Percentiles rank a stretch among this genome's conserved stretches.
These are phyloP conservation scores for Siniperca scherzeri DNA, from an alignment of 2,797 vertebrate genomes.

Conservation along the genomic window DNA sequence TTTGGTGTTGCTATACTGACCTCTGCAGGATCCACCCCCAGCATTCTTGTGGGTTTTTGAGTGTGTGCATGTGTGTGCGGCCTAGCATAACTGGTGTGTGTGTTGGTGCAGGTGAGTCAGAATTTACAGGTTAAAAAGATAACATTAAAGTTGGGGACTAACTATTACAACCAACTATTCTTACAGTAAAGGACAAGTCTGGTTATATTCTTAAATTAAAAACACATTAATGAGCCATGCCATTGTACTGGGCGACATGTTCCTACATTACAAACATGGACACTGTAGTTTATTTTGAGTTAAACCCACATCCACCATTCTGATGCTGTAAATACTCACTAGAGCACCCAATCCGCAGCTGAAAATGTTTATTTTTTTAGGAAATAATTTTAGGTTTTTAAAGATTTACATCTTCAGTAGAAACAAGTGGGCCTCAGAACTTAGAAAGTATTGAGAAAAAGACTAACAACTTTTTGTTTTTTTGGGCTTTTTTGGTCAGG, in stretches of 20 bases:
- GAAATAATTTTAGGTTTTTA: constrained; percentile 3
- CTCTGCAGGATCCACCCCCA: constrained; percentile 87
- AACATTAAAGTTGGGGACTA: constrained; percentile 3
- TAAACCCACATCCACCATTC: not conserved
- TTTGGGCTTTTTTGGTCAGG: not conserved
- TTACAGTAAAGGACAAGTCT: not conserved
- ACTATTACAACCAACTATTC: not conserved
- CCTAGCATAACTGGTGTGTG: constrained; percentile 23
- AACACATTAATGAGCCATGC: not conserved
- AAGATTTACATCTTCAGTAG: not conserved
- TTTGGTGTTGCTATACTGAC: constrained; percentile 90
- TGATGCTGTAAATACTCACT: not conserved
- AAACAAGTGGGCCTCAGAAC: not conserved
- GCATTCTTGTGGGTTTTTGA: constrained; percentile 44
- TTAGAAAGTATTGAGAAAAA: not conserved
- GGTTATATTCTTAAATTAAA: not conserved
- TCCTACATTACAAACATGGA: not conserved
- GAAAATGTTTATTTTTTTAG: constrained; percentile 3
- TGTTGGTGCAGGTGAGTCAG: constrained; percentile 3
- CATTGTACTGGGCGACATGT: not conserved
- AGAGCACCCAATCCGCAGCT: not conserved
- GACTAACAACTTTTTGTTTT: not conserved
- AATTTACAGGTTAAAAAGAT: constrained; percentile 19
- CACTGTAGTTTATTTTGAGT: not conserved
- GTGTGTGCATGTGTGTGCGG: constrained; percentile 29